Conservation (phyloP, 1,140 invertebrate genomes). For the Plectrocnemia conspersa region DNA sequence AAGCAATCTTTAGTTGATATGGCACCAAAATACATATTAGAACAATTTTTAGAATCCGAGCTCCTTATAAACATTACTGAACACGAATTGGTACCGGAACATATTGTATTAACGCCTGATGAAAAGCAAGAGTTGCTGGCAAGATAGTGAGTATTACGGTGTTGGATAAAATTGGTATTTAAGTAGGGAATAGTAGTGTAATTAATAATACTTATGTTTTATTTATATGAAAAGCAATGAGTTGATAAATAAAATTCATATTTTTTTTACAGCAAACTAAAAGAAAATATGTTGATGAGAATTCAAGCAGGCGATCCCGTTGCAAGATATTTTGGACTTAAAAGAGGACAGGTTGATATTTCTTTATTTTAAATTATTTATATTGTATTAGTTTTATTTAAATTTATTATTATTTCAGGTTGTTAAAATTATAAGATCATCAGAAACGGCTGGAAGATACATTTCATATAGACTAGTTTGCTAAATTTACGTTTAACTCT, state of each 20-base stretch:
- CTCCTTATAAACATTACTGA: constrained; percentile 98
- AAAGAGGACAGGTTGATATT: constrained; percentile 80
- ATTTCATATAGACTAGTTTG: constrained; percentile 97
- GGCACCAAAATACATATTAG: constrained; percentile 98
- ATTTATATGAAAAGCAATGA: not conserved
- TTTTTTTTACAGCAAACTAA: constrained; percentile 71
- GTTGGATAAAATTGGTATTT: not conserved
- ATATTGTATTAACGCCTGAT: constrained; percentile 95
- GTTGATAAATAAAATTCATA: not conserved
- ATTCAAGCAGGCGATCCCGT: constrained; percentile 99
- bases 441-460: constrained; percentile 97
- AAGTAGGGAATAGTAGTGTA: no score
- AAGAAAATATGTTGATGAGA: constrained; percentile 98
- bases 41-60: constrained; percentile 98
- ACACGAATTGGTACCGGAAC: constrained; percentile 97
- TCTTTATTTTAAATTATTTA: constrained; percentile 14
- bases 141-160: constrained; percentile 63
- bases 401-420: constrained; percentile 62
- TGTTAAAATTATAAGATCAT: constrained; percentile 95
- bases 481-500: constrained; percentile 47
- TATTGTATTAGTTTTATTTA: constrained; percentile 5
- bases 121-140: constrained; percentile 93
- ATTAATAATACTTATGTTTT: not conserved
- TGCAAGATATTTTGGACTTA: constrained; percentile 94
- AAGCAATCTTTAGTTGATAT: constrained; percentile 97